These are phyloP conservation scores for Leucophenga varia DNA, from an alignment of 1,140 invertebrate genomes.

Conservation along the genomic window DNA sequence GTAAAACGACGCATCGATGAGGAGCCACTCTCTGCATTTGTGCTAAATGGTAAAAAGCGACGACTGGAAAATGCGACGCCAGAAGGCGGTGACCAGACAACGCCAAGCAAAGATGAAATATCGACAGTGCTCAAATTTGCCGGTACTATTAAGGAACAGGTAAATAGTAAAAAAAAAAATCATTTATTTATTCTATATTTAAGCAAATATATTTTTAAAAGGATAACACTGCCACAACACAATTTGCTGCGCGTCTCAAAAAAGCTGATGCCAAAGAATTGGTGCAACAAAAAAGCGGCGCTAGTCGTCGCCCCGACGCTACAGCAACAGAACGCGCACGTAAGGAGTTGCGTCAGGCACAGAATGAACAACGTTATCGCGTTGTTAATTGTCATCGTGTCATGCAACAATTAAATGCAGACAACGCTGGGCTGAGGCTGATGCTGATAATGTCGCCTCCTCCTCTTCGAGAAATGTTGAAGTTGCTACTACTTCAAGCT, in stretches of 20 bases:
- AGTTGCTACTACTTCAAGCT: neutral
- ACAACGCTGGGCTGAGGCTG: constrained; percentile 25
- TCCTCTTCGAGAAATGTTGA: neutral
- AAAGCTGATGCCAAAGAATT: constrained; percentile 42
- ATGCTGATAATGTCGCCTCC: neutral
- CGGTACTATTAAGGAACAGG: constrained; percentile 58
- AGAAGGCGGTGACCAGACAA: constrained; percentile 9
- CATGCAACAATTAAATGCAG: no score
- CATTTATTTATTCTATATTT: neutral
- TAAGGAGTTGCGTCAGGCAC: constrained; percentile 33
- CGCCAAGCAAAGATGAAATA: constrained; percentile 33
- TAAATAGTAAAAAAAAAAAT: constrained; percentile 16
- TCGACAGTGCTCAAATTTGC: constrained; percentile 61
- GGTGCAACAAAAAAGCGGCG: constrained; percentile 26
- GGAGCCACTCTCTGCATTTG: constrained; percentile 60
- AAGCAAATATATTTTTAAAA: constrained; percentile 6
- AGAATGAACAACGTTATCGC: constrained; percentile 46
- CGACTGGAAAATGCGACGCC: constrained; percentile 42
- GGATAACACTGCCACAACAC: constrained; percentile 49
- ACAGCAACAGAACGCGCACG: constrained; percentile 17
- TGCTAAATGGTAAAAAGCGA: constrained; percentile 61
- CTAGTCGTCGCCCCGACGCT: constrained; percentile 19
- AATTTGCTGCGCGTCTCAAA: constrained; percentile 55
- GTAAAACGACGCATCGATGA: constrained; percentile 62
- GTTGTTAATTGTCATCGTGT: constrained; percentile 51